phyloP scores from a whole-genome alignment of 2,888 invertebrate species.

The Dinocampus coccinellae region DNA sequence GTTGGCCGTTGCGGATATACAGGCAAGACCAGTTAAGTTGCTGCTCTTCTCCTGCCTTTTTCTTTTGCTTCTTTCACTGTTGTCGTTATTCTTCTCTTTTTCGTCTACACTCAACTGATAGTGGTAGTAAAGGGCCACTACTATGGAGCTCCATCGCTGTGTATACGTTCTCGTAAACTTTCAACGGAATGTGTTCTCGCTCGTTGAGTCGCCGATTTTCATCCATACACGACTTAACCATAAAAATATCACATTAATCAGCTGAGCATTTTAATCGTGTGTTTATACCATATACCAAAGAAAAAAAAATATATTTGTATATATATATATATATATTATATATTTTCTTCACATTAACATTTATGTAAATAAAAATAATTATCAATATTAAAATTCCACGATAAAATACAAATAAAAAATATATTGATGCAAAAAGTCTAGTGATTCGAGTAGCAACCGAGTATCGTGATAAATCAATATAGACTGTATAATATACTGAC shows the following conservation, averaged over 20 bases:
- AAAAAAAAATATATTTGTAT: not conserved
- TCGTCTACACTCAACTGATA: not conserved
- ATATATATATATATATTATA: not conserved
- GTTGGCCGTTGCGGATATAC: not conserved
- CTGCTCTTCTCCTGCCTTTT: not conserved
- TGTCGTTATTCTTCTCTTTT: not conserved
- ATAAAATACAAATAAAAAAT: too few species aligned
- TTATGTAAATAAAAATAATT: not conserved
- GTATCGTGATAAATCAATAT: not conserved
- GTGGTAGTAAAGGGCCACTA: slow-evolving; percentile 10
- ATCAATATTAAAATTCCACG: too few species aligned
- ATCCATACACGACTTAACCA: not conserved
- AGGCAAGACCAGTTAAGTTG: not conserved
- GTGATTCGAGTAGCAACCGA: not conserved
- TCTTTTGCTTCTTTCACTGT: too few species aligned
- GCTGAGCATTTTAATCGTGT: not conserved
- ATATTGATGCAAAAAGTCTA: not conserved
- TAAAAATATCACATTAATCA: not conserved
- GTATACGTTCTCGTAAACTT: slow-evolving; percentile 7
- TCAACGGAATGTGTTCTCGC: not conserved
- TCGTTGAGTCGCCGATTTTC: slow-evolving; percentile 9
- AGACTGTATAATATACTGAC: not conserved
- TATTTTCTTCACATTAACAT: too few species aligned
- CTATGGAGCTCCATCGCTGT: not conserved
- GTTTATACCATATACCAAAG: not conserved